Conservation (phyloP, 2,888 invertebrate species). For the Nephrocerus scutellatus region DNA sequence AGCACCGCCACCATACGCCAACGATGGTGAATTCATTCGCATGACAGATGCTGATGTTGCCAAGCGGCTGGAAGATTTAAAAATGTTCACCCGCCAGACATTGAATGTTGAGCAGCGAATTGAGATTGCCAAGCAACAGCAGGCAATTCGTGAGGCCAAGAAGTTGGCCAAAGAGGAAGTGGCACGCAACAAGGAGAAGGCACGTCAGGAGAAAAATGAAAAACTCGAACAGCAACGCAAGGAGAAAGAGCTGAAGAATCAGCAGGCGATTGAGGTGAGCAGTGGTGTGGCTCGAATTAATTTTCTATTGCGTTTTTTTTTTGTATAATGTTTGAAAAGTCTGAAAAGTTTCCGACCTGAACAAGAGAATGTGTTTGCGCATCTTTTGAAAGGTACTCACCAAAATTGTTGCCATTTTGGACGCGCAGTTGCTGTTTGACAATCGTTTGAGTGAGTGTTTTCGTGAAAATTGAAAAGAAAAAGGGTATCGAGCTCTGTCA, state of each 20-base stretch:
- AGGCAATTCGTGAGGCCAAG: slow-evolving; percentile 68
- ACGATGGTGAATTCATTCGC: slow-evolving; percentile 65
- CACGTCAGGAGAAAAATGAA: slow-evolving; percentile 62
- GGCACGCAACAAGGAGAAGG: slow-evolving; percentile 52
- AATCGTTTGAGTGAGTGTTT: too few relatives aligned
- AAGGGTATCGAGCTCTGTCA: too few relatives aligned
- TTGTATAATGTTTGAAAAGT: too few relatives aligned
- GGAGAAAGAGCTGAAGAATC: slow-evolving; percentile 73
- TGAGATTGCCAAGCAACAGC: slow-evolving; percentile 66
- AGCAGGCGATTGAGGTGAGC: slow-evolving; percentile 80
- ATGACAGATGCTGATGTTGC: slow-evolving; percentile 77
- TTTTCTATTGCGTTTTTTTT: too few relatives aligned
- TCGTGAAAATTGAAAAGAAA: too few relatives aligned
- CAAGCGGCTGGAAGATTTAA: slow-evolving; percentile 63
- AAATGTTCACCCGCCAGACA: slow-evolving; percentile 56
- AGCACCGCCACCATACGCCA: slow-evolving; percentile 54
- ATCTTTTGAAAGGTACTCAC: too few relatives aligned
- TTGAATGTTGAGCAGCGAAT: slow-evolving; percentile 69
- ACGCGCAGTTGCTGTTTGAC: too few relatives aligned
- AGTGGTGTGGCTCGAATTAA: too few relatives aligned
- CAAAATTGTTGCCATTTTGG: too few relatives aligned
- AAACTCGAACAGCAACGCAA: slow-evolving; percentile 75
- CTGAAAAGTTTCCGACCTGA: too few relatives aligned
- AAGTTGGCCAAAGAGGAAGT: slow-evolving; percentile 62
- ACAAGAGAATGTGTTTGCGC: too few relatives aligned